Evolutionary conservation across 2,797 vertebrate species (phyloP).

Genomic region (Staurois parvus): DNA sequence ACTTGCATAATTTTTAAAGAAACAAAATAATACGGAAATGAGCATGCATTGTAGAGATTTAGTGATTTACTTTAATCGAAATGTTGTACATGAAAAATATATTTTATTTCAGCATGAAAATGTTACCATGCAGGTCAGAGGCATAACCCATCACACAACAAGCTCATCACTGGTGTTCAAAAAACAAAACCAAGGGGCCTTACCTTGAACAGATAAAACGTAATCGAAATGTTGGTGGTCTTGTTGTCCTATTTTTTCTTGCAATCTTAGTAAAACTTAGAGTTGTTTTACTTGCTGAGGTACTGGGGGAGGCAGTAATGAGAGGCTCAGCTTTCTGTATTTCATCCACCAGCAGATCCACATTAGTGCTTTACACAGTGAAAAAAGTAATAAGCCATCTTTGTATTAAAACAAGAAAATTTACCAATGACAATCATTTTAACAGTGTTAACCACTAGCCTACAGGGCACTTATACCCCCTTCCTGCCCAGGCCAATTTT

Average conservation of each 20-base stretch:
- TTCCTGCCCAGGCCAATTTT: too few species aligned
- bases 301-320: conserved; percentile 82
- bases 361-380: conserved; percentile 78
- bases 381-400: neutral
- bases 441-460: too few species aligned
- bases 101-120: neutral
- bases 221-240: conserved; percentile 81
- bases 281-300: conserved; percentile 84
- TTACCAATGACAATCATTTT: too few species aligned
- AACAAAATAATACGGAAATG: too few species aligned
- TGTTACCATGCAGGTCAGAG: too few species aligned
- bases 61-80: neutral
- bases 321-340: conserved; percentile 86
- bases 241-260: conserved; percentile 86
- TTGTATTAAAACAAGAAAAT: neutral
- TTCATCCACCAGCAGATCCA: conserved; percentile 81
- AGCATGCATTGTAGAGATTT: too few species aligned
- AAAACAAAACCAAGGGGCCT: conserved; percentile 43
- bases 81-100: neutral
- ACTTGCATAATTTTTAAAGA: too few species aligned
- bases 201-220: conserved; percentile 90
- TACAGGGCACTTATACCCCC: too few species aligned
- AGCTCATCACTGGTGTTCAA: neutral
- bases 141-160: neutral
- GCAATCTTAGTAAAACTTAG: conserved; percentile 82